These are phyloP conservation scores for Idris sp. DNA, from an alignment of 1,140 invertebrate genomes.

Conservation along the genomic window DNA sequence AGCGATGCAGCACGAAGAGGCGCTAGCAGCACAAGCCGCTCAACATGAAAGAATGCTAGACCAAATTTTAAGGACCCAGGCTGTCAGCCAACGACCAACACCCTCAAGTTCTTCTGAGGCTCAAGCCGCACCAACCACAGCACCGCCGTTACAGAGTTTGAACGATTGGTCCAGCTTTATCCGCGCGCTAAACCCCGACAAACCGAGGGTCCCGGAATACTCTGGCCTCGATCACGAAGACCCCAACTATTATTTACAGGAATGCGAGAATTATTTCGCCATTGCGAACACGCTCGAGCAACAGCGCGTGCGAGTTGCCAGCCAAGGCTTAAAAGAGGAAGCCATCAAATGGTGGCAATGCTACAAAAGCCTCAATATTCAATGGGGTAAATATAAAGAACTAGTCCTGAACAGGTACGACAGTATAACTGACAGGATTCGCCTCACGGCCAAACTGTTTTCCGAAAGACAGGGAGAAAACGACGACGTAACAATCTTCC, in stretches of 20 bases:
- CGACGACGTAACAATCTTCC: not conserved
- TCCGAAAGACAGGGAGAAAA: not conserved
- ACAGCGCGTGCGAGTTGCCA: not conserved
- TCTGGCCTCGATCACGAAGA: not conserved
- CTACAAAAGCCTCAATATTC: constrained; percentile 1
- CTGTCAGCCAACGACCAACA: too few species aligned
- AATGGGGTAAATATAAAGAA: not conserved
- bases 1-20: too few species aligned
- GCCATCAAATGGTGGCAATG: constrained; percentile 1
- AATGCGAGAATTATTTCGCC: not conserved
- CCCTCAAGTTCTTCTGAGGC: too few species aligned
- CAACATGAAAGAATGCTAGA: too few species aligned
- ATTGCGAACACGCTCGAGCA: not conserved
- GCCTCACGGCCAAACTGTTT: not conserved
- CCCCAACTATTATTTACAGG: not conserved
- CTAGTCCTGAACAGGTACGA: constrained; percentile 5
- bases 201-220: not conserved
- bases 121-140: too few species aligned
- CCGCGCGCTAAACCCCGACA: not conserved
- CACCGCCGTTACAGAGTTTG: too few species aligned
- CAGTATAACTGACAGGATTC: not conserved
- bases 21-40: too few species aligned
- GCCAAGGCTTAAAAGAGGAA: not conserved
- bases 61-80: too few species aligned
- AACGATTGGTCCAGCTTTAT: too few species aligned